Evolutionary conservation across 1,140 invertebrate species (phyloP).

Genomic region (Apolygus lucorum): DNA sequence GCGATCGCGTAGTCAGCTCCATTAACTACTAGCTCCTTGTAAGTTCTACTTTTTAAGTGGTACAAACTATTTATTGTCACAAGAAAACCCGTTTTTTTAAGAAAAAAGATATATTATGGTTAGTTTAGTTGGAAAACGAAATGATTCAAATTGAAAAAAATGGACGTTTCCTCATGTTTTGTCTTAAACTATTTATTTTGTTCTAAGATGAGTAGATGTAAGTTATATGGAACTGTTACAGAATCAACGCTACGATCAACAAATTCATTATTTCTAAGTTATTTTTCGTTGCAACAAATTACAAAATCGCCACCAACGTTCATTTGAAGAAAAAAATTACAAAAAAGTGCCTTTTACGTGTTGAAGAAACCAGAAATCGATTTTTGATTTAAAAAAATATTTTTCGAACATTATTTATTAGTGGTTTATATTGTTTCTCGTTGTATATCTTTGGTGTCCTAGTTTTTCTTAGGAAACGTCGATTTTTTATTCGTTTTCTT

Average conservation of each 20-base stretch:
- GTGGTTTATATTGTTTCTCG: not conserved
- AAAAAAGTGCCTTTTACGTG: not conserved
- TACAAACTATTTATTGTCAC: not conserved
- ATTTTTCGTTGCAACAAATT: too few relatives aligned
- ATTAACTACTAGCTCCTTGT: not conserved
- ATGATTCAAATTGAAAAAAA: not conserved
- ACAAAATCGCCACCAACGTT: too few relatives aligned
- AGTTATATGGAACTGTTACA: too few relatives aligned
- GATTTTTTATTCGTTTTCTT: not conserved
- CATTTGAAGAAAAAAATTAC: too few relatives aligned
- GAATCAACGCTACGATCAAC: not conserved
- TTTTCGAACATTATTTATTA: not conserved
- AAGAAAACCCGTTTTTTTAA: not conserved
- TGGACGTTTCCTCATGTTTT: not conserved
- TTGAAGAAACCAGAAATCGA: not conserved
- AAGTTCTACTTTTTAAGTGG: not conserved
- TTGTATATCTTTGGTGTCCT: not conserved
- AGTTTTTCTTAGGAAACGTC: not conserved
- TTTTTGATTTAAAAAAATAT: not conserved
- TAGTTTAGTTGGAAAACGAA: not conserved
- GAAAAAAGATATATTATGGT: not conserved
- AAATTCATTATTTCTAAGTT: not conserved
- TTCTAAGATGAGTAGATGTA: not conserved
- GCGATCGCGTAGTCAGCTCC: not conserved
- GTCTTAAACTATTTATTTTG: not conserved